Base-by-base conservation (phyloP, 1,140 invertebrate genomes). In the Drosophila insularis region DNA sequence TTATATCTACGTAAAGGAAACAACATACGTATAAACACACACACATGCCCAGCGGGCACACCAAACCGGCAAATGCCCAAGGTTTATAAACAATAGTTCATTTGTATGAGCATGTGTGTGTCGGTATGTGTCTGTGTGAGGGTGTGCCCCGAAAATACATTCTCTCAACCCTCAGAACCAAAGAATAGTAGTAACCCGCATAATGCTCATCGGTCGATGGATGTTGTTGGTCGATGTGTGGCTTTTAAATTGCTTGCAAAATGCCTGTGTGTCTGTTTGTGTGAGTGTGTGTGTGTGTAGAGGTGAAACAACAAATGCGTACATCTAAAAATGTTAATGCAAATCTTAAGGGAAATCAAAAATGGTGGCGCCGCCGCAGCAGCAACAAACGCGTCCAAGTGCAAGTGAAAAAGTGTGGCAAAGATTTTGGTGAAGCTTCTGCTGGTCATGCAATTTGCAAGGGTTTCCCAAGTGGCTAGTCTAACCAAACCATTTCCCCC, bases 271-370 rank as follows among this genome's bases (percentile, higher is more conserved):
- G 60, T 43, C 54, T 62, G 65, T 59, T 17, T 61, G 65, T 21
- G 71, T 46, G 53, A 31, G 21, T 55, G 14, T 61, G 53, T 68
- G 43, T 32, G 68, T 8, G 2, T 27, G 58, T 17, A 21, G 43
- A 50, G 43, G 43, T 50, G 6, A 21, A 50, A 50, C 43, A 50
- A 50, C 43, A 65, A 53, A 68, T 81, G 82, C 81, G 82, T 78
- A 66, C 32, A 64, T 68, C 80, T 81, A 68, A 84, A 87, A 89
- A 87, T 89, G 89, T 81, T 90, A 90, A 84, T 90, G 61, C 77
- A 77, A 90, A 81, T 84, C 87, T 79, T 90, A 71, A 78, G 87
- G 87, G 87, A 90, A 90, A 90, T 90, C 87, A 90, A 84, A 90
- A 84, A 81, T 71, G 68, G 71, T 65, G 84, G 63, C 64, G 46